Percentiles rank a stretch among this genome's conserved stretches.
Conservation (phyloP, 1,140 invertebrate species). For the Nephotettix cincticeps region DNA sequence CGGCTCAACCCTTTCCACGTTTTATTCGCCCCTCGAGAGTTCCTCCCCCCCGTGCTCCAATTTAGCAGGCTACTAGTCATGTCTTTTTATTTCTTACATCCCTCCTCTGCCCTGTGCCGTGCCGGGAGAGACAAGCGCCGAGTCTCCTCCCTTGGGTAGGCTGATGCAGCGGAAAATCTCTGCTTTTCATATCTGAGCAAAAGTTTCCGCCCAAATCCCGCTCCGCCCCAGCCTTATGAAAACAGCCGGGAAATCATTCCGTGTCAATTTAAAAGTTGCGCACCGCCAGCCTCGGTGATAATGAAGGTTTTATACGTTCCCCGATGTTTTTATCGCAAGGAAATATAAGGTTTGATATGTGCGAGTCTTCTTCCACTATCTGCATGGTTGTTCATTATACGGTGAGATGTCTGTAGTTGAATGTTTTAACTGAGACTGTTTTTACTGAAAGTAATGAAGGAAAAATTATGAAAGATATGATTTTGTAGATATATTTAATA, state of each 20-base stretch:
- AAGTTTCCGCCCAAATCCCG: neutral
- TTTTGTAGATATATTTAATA: too few relatives aligned
- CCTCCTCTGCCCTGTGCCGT: neutral
- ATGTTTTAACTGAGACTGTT: too few relatives aligned
- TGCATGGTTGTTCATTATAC: too few relatives aligned
- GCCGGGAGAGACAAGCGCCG: neutral
- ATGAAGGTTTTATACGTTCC: too few relatives aligned
- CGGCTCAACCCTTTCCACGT: slow-evolving; percentile 7
- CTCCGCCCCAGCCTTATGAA: neutral
- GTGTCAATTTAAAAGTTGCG: slow-evolving; percentile 6
- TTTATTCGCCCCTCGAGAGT: slow-evolving; percentile 3
- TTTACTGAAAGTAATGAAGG: too few relatives aligned
- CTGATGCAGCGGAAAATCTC: neutral
- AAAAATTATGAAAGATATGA: too few relatives aligned
- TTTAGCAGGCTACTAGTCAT: slow-evolving; percentile 19
- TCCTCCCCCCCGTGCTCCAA: neutral
- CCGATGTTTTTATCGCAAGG: too few relatives aligned
- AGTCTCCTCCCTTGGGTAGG: neutral
- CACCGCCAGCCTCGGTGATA: neutral
- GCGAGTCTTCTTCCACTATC: too few relatives aligned
- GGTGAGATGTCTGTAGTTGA: too few relatives aligned
- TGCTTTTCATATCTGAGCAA: neutral
- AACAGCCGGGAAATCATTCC: neutral
- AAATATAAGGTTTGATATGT: too few relatives aligned
- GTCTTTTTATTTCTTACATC: slow-evolving; percentile 20